Base-by-base conservation (phyloP, 2,113 vertebrate species). In the Brienomyrus brachyistius region DNA sequence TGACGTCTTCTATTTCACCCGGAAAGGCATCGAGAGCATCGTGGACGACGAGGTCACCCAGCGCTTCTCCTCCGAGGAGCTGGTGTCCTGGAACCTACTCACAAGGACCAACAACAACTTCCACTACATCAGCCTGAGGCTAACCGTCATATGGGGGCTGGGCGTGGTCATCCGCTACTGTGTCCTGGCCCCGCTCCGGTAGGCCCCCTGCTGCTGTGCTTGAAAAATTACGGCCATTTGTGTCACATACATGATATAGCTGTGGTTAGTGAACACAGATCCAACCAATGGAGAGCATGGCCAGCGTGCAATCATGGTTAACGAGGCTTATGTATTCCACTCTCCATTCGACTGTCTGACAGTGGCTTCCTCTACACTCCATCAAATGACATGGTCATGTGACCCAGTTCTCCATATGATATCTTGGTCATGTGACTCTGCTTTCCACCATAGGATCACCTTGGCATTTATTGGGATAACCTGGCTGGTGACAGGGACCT, bases 21-120 rank as follows among this genome's bases (percentile, higher is more conserved):
- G 97, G 93, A 98, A 97, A 91, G 98, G 98, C 0, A 86, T 98
- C 91, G 98, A 98, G 94, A 97, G 97, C 91, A 98, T 99, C 86
- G 97, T 98, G 70, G 98, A 99, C 66, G 98, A 99, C 82, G 96
- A 98, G 94, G 98, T 99, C 92, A 99, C 98, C 0, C 97, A 98
- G 89, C 93, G 98, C 86, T 99, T 99, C 94, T 98, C 98, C n/a
- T 99, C 98, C 0, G 98, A 99, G 94, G 98, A 99, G 92, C 94
- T 99, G 40, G 96, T 95, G 62, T 98, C 98, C 86, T 99, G 98
- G 98, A 99, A 99, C 93, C 97, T 99, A n/a, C 97, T 99, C 88
- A 99, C 98, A 0, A 96, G 98, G 91, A 99, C 98, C 92, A 99
- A 99, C 84, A 93, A 96, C 91, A 97, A 99, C 94, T 99, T 99